A percentile compares a stretch with the other conserved stretches of the same genome.
These are phyloP conservation scores for Pteruthius melanotis DNA, from an alignment of 2,113 vertebrate species.

Conservation along the genomic window DNA sequence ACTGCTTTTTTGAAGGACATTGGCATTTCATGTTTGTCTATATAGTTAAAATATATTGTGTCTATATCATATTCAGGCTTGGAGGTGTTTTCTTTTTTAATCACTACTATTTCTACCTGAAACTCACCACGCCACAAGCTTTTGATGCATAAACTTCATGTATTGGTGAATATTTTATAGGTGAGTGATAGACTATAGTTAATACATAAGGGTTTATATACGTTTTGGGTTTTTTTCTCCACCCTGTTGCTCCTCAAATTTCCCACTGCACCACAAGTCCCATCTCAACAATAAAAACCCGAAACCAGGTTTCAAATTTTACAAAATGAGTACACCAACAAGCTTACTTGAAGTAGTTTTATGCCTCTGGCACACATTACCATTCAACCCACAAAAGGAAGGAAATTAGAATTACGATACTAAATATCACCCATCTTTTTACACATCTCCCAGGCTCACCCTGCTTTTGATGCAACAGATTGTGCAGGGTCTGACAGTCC, in stretches of 20 bases:
- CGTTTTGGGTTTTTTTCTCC: not conserved
- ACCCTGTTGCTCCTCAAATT: not conserved
- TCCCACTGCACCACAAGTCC: not conserved
- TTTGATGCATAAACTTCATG: not conserved
- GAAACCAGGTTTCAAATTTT: not conserved
- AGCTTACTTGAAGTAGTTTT: not conserved
- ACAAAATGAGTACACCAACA: not conserved
- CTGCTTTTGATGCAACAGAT: not conserved
- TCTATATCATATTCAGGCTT: not conserved
- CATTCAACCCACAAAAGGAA: slow-evolving; percentile 6
- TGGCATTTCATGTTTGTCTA: not conserved
- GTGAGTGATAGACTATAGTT: not conserved
- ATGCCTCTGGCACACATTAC: not conserved
- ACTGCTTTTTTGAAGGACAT: not conserved
- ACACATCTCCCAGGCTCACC: not conserved
- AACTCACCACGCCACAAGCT: not conserved
- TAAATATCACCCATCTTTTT: not conserved
- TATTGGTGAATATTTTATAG: not conserved
- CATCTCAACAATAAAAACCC: not conserved
- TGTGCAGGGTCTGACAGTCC: not conserved
- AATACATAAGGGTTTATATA: not conserved
- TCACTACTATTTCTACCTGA: not conserved
- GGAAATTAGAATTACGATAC: not conserved
- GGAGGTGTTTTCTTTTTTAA: not conserved
- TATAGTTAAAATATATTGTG: not conserved